Evolutionary conservation across 2,888 invertebrate genomes (phyloP).

Genomic region (Acanthosoma haemorrhoidale): DNA sequence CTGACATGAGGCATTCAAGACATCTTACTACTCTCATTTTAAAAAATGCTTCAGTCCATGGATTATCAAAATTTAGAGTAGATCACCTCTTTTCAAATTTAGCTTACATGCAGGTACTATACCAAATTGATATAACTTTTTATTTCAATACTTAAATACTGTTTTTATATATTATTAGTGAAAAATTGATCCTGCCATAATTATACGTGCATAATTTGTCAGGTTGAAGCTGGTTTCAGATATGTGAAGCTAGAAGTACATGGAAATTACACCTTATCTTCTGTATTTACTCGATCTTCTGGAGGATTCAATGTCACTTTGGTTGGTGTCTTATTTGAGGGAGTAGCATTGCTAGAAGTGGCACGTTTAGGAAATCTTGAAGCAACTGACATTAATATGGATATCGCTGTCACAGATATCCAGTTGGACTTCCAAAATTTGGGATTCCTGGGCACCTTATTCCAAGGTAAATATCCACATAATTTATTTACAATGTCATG

Average conservation of each 20-base stretch:
- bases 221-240: constrained; percentile 65
- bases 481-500: too few species aligned
- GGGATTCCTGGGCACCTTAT: constrained; percentile 64
- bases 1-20: constrained; percentile 67
- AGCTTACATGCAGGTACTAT: constrained; percentile 67
- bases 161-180: not conserved
- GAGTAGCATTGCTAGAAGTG: constrained; percentile 65
- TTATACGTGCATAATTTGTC: constrained; percentile 28
- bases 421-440: constrained; percentile 76
- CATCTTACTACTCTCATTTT: constrained; percentile 63
- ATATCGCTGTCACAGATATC: constrained; percentile 68
- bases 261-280: constrained; percentile 68
- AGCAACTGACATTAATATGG: constrained; percentile 73
- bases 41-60: constrained; percentile 64
- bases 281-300: constrained; percentile 60
- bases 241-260: constrained; percentile 65
- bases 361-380: constrained; percentile 68
- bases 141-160: not conserved
- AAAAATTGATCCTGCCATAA: not conserved
- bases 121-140: too few species aligned
- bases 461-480: constrained; percentile 60
- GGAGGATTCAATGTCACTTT: constrained; percentile 68
- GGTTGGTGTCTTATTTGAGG: constrained; percentile 62
- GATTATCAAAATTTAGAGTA: constrained; percentile 72
- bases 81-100: constrained; percentile 65